Evolutionary conservation across 2,888 invertebrate genomes (phyloP).

Genomic region (Agrenia bidenticulata): DNA sequence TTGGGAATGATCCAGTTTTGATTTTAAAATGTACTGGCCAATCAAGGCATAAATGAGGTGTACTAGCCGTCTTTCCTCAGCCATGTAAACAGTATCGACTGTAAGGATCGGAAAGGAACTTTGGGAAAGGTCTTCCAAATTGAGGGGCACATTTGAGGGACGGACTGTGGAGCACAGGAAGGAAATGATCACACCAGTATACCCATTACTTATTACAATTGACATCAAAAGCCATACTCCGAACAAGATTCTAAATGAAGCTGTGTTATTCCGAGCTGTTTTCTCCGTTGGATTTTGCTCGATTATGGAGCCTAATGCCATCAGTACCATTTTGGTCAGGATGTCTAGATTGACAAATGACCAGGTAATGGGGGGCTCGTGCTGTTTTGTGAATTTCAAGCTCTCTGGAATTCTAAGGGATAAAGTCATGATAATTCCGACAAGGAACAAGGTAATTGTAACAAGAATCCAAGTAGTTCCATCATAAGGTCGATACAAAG

Average conservation of each 20-base stretch:
- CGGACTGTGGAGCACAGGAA: conserved; percentile 8
- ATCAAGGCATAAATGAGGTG: background rate
- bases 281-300: conserved; percentile 9
- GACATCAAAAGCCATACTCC: conserved; percentile 3
- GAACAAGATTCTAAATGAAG: background rate
- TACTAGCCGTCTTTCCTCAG: background rate
- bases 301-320: conserved; percentile 1
- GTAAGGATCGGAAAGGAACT: background rate
- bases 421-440: background rate
- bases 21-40: background rate
- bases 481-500: conserved; percentile 2
- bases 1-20: background rate
- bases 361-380: background rate
- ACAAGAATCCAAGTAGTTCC: background rate
- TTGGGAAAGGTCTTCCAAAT: background rate
- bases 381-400: background rate
- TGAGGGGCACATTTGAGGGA: background rate
- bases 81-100: background rate
- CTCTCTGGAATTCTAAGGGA: background rate
- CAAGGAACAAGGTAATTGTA: background rate
- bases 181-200: conserved; percentile 7
- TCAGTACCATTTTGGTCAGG: background rate
- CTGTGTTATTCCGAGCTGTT: background rate
- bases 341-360: background rate
- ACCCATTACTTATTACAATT: conserved; percentile 7